Evolutionary conservation across 2,113 vertebrate species (phyloP).

Genomic region (Lagenorhynchus albirostris): DNA sequence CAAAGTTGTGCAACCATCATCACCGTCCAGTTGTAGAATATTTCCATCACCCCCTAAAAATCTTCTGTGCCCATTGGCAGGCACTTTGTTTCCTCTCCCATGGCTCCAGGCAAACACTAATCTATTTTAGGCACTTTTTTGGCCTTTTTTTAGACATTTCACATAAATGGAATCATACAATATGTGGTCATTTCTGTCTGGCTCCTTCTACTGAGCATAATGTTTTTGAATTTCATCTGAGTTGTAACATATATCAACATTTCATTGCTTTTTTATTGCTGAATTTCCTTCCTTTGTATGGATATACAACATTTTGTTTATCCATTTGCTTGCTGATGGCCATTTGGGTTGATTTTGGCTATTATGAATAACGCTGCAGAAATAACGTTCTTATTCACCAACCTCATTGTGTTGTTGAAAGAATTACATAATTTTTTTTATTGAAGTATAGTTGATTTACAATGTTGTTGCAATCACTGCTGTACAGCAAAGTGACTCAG

Average conservation of each 20-base stretch:
- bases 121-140: not conserved
- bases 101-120: not conserved
- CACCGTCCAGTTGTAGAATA: not conserved
- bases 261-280: not conserved
- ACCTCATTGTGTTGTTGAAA: not conserved
- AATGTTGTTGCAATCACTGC: too few species aligned
- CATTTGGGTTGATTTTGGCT: not conserved
- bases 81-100: not conserved
- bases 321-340: not conserved
- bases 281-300: not conserved
- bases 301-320: not conserved
- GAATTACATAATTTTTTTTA: not conserved
- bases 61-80: not conserved
- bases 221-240: not conserved
- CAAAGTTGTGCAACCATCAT: not conserved
- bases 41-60: not conserved
- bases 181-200: constrained; percentile 11
- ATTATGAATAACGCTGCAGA: not conserved
- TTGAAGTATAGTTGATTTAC: too few species aligned
- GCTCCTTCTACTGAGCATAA: not conserved
- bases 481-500: too few species aligned
- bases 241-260: not conserved
- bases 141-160: not conserved
- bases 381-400: not conserved
- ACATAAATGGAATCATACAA: not conserved